Evolutionary conservation across 2,113 vertebrate genomes (phyloP), one percentile per base, ranked within the genome.

Genomic region (Zapornia atra): DNA sequence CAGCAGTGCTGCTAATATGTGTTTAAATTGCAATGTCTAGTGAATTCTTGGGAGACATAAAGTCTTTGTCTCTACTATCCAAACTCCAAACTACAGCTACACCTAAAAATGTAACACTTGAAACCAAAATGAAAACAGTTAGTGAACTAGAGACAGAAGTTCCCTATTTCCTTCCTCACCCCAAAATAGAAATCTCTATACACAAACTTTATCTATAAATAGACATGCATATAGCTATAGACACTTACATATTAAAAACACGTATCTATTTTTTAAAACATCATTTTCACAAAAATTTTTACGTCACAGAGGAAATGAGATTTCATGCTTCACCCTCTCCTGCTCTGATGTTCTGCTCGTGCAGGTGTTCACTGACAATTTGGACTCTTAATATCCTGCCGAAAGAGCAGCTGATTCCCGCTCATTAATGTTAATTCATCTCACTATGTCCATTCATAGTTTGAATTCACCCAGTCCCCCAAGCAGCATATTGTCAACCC

Each of bases 381-480:
- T 78, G 16, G 16, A 50, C 51, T 65, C 29, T 33, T 19, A 83
- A 69, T 15, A 42, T 44, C 29, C 65, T 31, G 18, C 34, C 65
- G 48, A 69, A 90, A 90, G 57, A 75, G 51, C 56, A 88, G 61
- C 33, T 50, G 82, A 86, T 78, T 93, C 64, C 48, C 90, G 9
- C 42, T 89, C 77, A 57, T 88, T 79, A 86, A 81, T 51, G 33
- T 68, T 69, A 97, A 92, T 87, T 92, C 63, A 90, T 72, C 40
- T 83, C 82, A 85, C 68, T 51, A 22, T 6, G 21, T 79, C 78
- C 70, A 97, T 92, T 93, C 78, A 94, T 14, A 81, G 46, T 57
- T n/a, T 65, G 63, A 81, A 86, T 78, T 83, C 38, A 38, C 57
- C 69, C 68, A 56, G 72, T 88, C 69, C 86, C 85, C 77, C 44